Percentiles rank a stretch among this genome's conserved stretches.
phyloP scores from a whole-genome alignment of 2,113 vertebrate genomes.

The Rhagologus leucostigma region DNA sequence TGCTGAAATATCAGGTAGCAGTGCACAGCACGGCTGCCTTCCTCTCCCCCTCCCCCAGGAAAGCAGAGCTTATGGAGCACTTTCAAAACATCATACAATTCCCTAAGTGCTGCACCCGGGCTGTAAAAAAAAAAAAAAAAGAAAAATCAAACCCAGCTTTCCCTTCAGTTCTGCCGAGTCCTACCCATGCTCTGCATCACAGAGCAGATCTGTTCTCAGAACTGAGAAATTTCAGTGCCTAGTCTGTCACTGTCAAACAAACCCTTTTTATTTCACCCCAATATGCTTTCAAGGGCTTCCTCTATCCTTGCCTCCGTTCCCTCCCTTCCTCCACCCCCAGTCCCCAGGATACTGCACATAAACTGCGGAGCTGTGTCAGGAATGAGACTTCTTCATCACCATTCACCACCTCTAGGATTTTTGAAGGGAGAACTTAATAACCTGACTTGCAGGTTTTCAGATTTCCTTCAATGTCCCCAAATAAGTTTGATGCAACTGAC shows the following conservation, averaged over 20 bases:
- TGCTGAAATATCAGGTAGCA: not conserved
- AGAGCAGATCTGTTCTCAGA: not conserved
- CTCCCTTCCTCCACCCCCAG: not conserved
- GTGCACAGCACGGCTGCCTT: not conserved
- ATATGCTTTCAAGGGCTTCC: conserved; percentile 5
- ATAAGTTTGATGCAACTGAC: not conserved
- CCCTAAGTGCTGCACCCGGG: not conserved
- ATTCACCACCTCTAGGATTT: not conserved
- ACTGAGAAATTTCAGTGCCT: not conserved
- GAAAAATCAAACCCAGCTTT: not conserved
- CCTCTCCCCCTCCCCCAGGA: not conserved
- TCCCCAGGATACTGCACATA: not conserved
- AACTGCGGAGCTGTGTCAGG: not conserved
- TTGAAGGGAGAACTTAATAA: not conserved
- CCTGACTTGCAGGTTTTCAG: not conserved
- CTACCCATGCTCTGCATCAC: not conserved
- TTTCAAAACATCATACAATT: not conserved
- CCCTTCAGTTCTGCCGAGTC: not conserved
- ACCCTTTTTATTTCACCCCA: conserved; percentile 24
- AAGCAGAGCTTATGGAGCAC: not conserved
- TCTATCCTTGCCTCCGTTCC: not conserved
- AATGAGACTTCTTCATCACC: not conserved
- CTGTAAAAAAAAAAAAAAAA: not conserved
- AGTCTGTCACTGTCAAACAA: conserved; percentile 34
- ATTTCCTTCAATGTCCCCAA: not conserved